These are phyloP conservation scores for Clinocottus analis DNA, from an alignment of 2,113 vertebrate species.

Conservation along the genomic window DNA sequence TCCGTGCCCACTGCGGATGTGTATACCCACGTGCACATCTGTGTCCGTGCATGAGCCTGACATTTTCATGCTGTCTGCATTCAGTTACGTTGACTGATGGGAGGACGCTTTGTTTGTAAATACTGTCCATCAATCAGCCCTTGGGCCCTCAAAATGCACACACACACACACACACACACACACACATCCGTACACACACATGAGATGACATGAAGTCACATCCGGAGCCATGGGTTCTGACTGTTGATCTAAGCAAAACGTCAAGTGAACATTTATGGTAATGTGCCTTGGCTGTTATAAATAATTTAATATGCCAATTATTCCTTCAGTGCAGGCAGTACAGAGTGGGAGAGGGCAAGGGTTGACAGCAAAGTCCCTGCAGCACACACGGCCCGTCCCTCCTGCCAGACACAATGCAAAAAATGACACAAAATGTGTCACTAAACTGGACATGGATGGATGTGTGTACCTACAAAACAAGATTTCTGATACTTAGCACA, in stretches of 20 bases:
- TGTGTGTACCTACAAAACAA: background rate
- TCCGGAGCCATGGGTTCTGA: slow-evolving; percentile 55
- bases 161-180: slow-evolving; percentile 3
- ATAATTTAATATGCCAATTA: slow-evolving; percentile 78
- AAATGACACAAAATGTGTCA: slow-evolving; percentile 4
- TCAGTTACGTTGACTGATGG: slow-evolving; percentile 67
- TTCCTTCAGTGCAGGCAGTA: slow-evolving; percentile 52
- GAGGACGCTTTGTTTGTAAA: slow-evolving; percentile 69
- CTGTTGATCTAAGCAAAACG: slow-evolving; percentile 76
- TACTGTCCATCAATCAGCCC: slow-evolving; percentile 77
- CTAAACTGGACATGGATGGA: background rate
- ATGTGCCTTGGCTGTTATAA: slow-evolving; percentile 70
- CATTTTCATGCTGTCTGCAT: slow-evolving; percentile 74
- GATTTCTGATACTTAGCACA: background rate
- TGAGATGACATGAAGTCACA: slow-evolving; percentile 58
- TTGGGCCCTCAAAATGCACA: slow-evolving; percentile 48
- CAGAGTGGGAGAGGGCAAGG: slow-evolving; percentile 64
- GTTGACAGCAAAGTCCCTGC: slow-evolving; percentile 59
- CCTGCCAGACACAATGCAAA: slow-evolving; percentile 13
- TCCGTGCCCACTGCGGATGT: slow-evolving; percentile 22
- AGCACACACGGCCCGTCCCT: slow-evolving; percentile 47
- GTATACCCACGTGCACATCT: slow-evolving; percentile 36
- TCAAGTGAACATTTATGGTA: slow-evolving; percentile 78
- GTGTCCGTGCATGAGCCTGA: slow-evolving; percentile 55
- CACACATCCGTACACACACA: slow-evolving; percentile 19